Evolutionary conservation across 1,140 invertebrate species (phyloP).

Genomic region (Brachionus asplanchnoidis): DNA sequence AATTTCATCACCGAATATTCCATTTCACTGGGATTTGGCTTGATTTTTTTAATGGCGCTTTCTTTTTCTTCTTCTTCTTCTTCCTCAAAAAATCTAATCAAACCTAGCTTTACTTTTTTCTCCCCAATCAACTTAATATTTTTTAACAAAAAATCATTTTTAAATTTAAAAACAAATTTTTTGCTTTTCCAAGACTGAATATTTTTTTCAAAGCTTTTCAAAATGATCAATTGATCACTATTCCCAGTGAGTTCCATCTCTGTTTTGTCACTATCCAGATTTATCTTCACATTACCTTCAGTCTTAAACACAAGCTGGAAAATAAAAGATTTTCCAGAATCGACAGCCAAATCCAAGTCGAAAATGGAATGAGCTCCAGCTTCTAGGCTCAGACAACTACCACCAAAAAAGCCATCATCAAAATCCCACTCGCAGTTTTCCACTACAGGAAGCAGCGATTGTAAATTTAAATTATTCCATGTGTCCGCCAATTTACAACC

Average conservation of each 20-base stretch:
- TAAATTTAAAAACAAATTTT: not conserved
- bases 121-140: not conserved
- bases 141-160: not conserved
- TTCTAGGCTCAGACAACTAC: not conserved
- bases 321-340: not conserved
- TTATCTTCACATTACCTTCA: not conserved
- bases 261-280: not conserved
- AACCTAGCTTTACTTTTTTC: not conserved
- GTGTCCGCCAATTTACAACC: not conserved
- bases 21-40: not conserved
- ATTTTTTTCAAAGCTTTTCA: not conserved
- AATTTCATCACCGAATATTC: not conserved
- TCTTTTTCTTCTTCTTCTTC: not conserved
- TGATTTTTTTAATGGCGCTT: not conserved
- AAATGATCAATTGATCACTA: not conserved
- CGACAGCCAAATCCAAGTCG: not conserved
- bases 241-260: not conserved
- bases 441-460: not conserved
- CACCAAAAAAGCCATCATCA: conserved; percentile 29
- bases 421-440: conserved; percentile 1
- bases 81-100: not conserved
- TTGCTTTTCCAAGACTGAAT: not conserved
- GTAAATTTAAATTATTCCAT: conserved; percentile 38
- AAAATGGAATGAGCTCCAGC: not conserved
- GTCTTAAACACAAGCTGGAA: not conserved